Evolutionary conservation across 2,888 invertebrate genomes (phyloP).

Genomic region (Tricholauxania praeusta): DNA sequence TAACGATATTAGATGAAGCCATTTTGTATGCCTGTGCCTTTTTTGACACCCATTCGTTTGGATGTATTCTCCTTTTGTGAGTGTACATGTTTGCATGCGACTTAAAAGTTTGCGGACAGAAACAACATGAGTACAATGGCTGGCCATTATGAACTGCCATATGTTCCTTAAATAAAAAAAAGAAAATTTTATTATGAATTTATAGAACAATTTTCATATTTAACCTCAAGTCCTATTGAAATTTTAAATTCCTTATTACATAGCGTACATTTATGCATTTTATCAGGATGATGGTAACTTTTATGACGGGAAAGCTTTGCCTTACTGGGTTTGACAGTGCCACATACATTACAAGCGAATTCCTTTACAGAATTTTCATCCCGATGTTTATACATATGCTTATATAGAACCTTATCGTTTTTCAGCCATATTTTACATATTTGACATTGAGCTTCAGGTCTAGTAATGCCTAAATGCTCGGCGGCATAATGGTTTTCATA

Average conservation of each 20-base stretch:
- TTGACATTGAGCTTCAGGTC: slow-evolving; percentile 32
- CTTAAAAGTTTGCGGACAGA: slow-evolving; percentile 66
- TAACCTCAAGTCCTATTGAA: slow-evolving; percentile 23
- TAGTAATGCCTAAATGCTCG: slow-evolving; percentile 15
- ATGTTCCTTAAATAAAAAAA: slow-evolving; percentile 58
- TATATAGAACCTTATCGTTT: slow-evolving; percentile 10
- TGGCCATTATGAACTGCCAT: slow-evolving; percentile 66
- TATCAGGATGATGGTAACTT: slow-evolving; percentile 30
- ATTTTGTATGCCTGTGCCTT: slow-evolving; percentile 42
- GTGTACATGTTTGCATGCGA: slow-evolving; percentile 67
- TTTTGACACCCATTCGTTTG: slow-evolving; percentile 60
- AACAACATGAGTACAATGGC: slow-evolving; percentile 63
- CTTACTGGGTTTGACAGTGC: slow-evolving; percentile 24
- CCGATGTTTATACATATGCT: slow-evolving; percentile 32
- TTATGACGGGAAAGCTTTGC: slow-evolving; percentile 22
- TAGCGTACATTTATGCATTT: slow-evolving; percentile 25
- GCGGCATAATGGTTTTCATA: slow-evolving; percentile 17
- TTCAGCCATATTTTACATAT: slow-evolving; percentile 32
- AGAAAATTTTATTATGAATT: too few relatives aligned
- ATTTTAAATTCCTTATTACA: slow-evolving; percentile 32
- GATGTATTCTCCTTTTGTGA: slow-evolving; percentile 65
- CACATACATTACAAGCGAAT: slow-evolving; percentile 29
- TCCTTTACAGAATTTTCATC: slow-evolving; percentile 26
- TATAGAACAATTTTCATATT: too few relatives aligned
- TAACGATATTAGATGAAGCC: too few relatives aligned